phyloP scores from a whole-genome alignment of 2,888 invertebrate species.

The Adelognathus sp. region DNA sequence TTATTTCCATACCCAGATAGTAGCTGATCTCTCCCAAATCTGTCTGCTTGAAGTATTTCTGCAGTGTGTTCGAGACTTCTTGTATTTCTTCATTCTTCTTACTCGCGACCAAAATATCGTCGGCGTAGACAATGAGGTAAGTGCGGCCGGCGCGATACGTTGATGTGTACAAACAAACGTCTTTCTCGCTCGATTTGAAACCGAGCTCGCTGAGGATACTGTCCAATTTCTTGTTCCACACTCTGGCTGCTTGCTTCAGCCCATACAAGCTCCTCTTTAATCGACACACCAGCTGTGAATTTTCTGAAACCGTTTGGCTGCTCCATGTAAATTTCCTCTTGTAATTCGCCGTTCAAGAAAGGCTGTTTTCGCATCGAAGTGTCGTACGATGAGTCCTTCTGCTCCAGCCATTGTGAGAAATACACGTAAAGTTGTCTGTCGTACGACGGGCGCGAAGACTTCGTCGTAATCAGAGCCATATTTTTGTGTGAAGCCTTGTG shows the following conservation, averaged over 20 bases:
- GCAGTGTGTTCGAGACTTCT: slow-evolving; percentile 27
- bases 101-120: slow-evolving; percentile 52
- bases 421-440: slow-evolving; percentile 62
- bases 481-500: slow-evolving; percentile 65
- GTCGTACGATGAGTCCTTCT: slow-evolving; percentile 41
- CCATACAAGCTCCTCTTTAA: slow-evolving; percentile 55
- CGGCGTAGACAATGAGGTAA: slow-evolving; percentile 55
- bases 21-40: slow-evolving; percentile 54
- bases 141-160: not conserved
- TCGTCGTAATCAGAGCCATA: slow-evolving; percentile 65
- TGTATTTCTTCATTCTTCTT: slow-evolving; percentile 24
- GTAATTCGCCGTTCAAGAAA: slow-evolving; percentile 65
- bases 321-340: slow-evolving; percentile 62
- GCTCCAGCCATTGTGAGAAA: slow-evolving; percentile 60
- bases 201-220: slow-evolving; percentile 25
- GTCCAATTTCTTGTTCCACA: slow-evolving; percentile 44
- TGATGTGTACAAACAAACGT: slow-evolving; percentile 45
- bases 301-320: slow-evolving; percentile 54
- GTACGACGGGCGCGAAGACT: slow-evolving; percentile 66
- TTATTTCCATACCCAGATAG: slow-evolving; percentile 60
- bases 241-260: slow-evolving; percentile 54
- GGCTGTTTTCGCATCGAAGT: slow-evolving; percentile 66
- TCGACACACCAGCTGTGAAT: slow-evolving; percentile 43
- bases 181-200: slow-evolving; percentile 34
- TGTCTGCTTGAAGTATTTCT: slow-evolving; percentile 49